phyloP scores from a whole-genome alignment of 2,797 vertebrate species.

The Pogoniulus pusillus region DNA sequence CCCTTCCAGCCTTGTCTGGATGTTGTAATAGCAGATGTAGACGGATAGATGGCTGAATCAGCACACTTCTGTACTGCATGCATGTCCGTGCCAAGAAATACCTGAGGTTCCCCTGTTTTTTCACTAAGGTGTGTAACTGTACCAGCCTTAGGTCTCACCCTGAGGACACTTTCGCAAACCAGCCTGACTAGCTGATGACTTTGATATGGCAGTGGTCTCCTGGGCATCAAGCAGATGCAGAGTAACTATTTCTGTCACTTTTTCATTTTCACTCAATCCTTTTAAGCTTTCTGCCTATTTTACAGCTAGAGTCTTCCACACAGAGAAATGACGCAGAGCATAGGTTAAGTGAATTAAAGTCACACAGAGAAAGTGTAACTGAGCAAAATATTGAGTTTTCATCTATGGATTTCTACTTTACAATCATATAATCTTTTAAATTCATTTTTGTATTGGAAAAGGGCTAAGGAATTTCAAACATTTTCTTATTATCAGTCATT shows the following conservation, averaged over 20 bases:
- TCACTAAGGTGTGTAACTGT: neutral
- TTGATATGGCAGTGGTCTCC: neutral
- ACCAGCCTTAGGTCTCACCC: neutral
- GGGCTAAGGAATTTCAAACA: neutral
- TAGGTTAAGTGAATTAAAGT: neutral
- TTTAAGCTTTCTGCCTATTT: neutral
- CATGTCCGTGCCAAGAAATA: neutral
- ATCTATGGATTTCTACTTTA: neutral
- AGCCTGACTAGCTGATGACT: neutral
- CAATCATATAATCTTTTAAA: neutral
- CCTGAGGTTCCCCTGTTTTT: neutral
- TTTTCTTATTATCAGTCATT: conserved; percentile 19
- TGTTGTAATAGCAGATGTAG: neutral
- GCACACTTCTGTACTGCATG: neutral
- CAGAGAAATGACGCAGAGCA: neutral
- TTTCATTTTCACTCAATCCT: neutral
- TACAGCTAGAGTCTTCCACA: neutral
- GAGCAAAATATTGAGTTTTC: neutral
- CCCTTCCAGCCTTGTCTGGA: neutral
- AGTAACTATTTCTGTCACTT: neutral
- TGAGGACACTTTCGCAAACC: neutral
- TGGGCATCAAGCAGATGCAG: neutral
- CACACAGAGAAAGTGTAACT: neutral
- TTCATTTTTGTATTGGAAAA: conserved; percentile 17
- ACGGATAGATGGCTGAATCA: neutral